Conservation (phyloP, 2,797 vertebrate species). For the Dicrostonyx torquatus region DNA sequence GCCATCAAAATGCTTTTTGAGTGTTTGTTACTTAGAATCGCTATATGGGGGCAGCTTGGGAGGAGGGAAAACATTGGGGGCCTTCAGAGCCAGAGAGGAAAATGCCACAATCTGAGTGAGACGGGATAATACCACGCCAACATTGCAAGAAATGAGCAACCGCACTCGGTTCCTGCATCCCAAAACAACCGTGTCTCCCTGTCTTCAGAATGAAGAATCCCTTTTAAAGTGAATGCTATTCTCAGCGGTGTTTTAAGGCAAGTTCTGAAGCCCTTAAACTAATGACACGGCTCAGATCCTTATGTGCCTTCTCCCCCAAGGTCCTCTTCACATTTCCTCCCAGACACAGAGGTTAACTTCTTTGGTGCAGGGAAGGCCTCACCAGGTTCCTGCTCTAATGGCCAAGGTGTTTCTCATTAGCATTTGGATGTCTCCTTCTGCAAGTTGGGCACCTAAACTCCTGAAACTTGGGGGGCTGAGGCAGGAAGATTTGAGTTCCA, state of each 20-base stretch:
- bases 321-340: not conserved
- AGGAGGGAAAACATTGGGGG: not conserved
- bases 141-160: not conserved
- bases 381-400: not conserved
- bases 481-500: not conserved
- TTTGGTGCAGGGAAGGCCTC: rapidly evolving
- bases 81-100: not conserved
- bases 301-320: not conserved
- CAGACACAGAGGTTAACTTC: not conserved
- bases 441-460: not conserved
- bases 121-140: not conserved
- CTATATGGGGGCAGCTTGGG: not conserved
- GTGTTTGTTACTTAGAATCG: conserved; percentile 1
- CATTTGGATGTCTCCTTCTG: not conserved
- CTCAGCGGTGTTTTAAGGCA: not conserved
- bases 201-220: not conserved
- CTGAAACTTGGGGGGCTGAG: not conserved
- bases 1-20: conserved; percentile 54
- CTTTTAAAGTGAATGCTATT: conserved; percentile 1
- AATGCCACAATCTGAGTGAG: not conserved
- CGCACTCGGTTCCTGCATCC: not conserved
- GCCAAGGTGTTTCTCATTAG: not conserved
- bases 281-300: not conserved
- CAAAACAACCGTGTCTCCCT: not conserved
- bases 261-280: not conserved